Percentiles rank a stretch among this genome's conserved stretches.
These are phyloP conservation scores for Pheosia gnoma DNA, from an alignment of 2,888 invertebrate species.

Conservation along the genomic window DNA sequence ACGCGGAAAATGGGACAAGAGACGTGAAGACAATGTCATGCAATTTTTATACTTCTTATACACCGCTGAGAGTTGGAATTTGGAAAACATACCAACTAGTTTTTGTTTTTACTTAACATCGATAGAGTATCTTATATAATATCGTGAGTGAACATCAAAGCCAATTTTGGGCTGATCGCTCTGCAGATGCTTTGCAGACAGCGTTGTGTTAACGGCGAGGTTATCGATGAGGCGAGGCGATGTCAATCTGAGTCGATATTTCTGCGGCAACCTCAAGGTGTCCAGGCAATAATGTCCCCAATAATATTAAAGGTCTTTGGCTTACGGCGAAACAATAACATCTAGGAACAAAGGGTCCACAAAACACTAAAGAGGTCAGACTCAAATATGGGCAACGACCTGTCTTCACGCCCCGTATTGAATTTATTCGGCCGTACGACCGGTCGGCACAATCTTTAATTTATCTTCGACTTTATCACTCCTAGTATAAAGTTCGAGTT, in stretches of 20 bases:
- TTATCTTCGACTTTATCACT: too few relatives aligned
- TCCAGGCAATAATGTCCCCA: too few relatives aligned
- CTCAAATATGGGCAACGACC: neutral
- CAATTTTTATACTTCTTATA: neutral
- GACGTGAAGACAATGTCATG: neutral
- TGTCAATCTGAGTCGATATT: too few relatives aligned
- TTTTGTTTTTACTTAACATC: too few relatives aligned
- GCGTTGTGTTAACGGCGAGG: too few relatives aligned
- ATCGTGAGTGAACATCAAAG: too few relatives aligned
- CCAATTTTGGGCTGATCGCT: too few relatives aligned
- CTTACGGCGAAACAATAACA: neutral
- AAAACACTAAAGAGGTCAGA: neutral
- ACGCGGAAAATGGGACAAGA: neutral
- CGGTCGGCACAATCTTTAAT: neutral
- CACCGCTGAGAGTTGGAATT: neutral
- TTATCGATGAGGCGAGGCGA: too few relatives aligned
- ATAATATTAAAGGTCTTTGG: neutral
- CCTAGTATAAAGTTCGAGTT: too few relatives aligned
- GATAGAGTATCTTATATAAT: too few relatives aligned
- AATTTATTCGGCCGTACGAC: neutral
- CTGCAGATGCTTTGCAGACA: too few relatives aligned
- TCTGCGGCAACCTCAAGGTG: too few relatives aligned
- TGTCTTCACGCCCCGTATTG: neutral
- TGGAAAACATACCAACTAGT: neutral
- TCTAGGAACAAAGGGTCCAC: neutral